Base-by-base conservation (phyloP, 2,888 invertebrate genomes). In the Aporophyla nigra region DNA sequence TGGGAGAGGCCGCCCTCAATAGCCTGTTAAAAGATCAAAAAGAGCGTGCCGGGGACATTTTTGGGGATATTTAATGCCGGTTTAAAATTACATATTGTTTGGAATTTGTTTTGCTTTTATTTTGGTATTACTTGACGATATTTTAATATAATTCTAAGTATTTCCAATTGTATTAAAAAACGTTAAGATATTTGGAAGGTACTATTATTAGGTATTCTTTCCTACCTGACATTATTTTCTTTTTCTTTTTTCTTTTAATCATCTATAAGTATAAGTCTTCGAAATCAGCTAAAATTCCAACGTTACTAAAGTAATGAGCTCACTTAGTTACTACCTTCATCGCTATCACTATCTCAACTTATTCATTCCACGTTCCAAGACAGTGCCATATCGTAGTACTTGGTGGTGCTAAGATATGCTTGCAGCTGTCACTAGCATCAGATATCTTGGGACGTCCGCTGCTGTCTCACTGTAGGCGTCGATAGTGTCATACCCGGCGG, bases 21-120 rank as follows among this genome's bases (percentile, higher is more conserved):
- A 81, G 81, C 78, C 79, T 77, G 80, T 76, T 86, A 80, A 78
- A 86, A 86, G 87, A 86, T 87, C 86, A 86, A 87, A 86, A 87
- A 83, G 78, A 86, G 65, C 74, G 54, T 80, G 78, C 58, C 58
- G 73, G 33, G 67, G 80, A 74, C 72, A 84, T 59, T 75, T 78
- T 72, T 59, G 24, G 59, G 63, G 74, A 80, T 80, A 77, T 84
- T 77, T 80, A 83, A 78, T 76, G 66, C 49, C 19, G 58, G 65
- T 68, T 76, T 72, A 56, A 74, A 83, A 72, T 83, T 71, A 66
- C 63, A 27, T 27, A 65, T 65, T 71, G 67, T 71, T 62, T 66
- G 58, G 54, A 70, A 51, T 71, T 61, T 76, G 54, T 76, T 71
- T 63, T 54, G 43, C 63, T 67, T 70, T 33, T 54, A 56, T 58